These are phyloP conservation scores for Epirrhoe tristata DNA, from an alignment of 2,888 invertebrate genomes.

Conservation along the genomic window DNA sequence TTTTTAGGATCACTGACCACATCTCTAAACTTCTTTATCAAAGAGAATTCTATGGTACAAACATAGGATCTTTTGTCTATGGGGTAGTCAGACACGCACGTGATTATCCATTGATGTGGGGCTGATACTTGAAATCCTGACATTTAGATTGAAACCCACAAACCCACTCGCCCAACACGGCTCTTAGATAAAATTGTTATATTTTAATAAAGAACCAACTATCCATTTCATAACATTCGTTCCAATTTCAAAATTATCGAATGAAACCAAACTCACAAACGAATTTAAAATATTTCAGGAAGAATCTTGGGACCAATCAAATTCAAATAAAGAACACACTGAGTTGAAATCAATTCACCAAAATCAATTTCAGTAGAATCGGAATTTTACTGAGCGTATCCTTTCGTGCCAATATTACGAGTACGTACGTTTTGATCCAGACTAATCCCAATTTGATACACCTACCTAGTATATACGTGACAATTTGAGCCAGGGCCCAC, in stretches of 20 bases:
- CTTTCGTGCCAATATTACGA: background rate
- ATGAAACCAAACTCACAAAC: background rate
- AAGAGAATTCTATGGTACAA: no score
- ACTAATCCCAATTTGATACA: conserved; percentile 29
- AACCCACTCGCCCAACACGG: no score
- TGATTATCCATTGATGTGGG: no score
- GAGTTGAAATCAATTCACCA: conserved; percentile 4
- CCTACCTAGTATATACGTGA: conserved; percentile 28
- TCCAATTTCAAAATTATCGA: background rate
- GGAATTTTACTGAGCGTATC: conserved; percentile 1
- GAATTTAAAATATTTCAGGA: background rate
- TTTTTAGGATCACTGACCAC: no score
- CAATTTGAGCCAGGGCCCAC: conserved; percentile 56
- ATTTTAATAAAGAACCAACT: background rate
- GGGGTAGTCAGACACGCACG: no score
- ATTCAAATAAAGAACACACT: conserved; percentile 1
- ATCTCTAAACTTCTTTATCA: no score
- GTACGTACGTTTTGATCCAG: conserved; percentile 21
- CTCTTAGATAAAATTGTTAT: no score
- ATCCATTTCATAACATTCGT: background rate
- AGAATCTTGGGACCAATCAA: background rate
- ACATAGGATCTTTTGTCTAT: no score
- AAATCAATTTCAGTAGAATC: conserved; percentile 4
- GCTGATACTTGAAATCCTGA: no score
- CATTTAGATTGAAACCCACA: no score